Percentiles rank a stretch among this genome's conserved stretches.
These are phyloP conservation scores for Anthonomus grandis DNA, from an alignment of 1,140 invertebrate species.

Conservation along the genomic window DNA sequence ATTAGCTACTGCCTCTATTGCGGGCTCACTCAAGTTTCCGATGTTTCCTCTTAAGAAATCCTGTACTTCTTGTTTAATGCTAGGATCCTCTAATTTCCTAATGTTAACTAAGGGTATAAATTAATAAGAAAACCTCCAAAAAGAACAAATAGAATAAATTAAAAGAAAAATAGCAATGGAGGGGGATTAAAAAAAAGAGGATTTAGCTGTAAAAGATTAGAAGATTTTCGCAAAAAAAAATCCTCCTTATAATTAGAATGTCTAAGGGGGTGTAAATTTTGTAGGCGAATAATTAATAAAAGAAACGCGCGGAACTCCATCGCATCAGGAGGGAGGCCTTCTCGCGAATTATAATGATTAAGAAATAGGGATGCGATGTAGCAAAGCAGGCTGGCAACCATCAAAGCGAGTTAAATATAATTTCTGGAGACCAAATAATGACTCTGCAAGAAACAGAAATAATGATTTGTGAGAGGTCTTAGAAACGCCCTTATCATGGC, in stretches of 20 bases:
- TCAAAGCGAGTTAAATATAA: slow-evolving; percentile 29
- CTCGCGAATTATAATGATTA: slow-evolving; percentile 28
- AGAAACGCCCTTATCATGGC: slow-evolving; percentile 37
- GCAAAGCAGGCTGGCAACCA: slow-evolving; percentile 30
- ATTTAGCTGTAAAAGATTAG: slow-evolving; percentile 24
- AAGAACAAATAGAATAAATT: slow-evolving; percentile 22
- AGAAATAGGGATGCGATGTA: slow-evolving; percentile 23
- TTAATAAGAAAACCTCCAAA: too few relatives aligned
- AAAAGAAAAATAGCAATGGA: too few relatives aligned
- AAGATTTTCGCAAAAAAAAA: slow-evolving; percentile 16
- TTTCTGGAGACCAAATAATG: slow-evolving; percentile 26
- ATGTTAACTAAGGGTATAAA: too few relatives aligned
- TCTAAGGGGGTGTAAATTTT: slow-evolving; percentile 25
- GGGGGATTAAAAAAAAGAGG: slow-evolving; percentile 6
- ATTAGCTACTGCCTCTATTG: too few relatives aligned
- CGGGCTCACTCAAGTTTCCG: too few relatives aligned
- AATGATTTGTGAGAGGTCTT: slow-evolving; percentile 34
- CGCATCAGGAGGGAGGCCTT: slow-evolving; percentile 7
- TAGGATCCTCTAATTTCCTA: too few relatives aligned
- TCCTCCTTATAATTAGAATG: slow-evolving; percentile 14
- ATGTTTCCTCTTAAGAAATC: too few relatives aligned
- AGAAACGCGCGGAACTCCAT: too few relatives aligned
- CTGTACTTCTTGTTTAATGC: too few relatives aligned
- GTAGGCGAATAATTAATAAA: slow-evolving; percentile 24
- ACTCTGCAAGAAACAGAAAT: slow-evolving; percentile 28